Evolutionary conservation across 2,888 invertebrate genomes (phyloP).

Genomic region (Rhimphoctona megacephalus): DNA sequence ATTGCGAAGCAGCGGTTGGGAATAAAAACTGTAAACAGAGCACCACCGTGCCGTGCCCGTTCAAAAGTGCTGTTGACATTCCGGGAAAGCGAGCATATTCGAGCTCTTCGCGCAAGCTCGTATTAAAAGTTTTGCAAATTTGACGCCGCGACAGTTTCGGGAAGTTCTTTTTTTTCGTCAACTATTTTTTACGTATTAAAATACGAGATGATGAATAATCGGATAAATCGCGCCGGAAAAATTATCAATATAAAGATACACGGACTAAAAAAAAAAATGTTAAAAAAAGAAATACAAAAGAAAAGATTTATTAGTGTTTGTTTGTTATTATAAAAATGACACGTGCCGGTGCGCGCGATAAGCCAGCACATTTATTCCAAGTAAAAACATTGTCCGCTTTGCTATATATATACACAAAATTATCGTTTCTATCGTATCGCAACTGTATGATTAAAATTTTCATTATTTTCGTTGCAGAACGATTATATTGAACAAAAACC

Average conservation of each 20-base stretch:
- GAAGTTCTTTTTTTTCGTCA: neutral
- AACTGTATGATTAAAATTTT: neutral
- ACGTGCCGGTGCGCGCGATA: neutral
- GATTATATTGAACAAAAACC: neutral
- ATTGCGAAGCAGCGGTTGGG: neutral
- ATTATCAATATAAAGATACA: neutral
- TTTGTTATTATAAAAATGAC: neutral
- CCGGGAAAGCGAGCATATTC: conserved; percentile 1
- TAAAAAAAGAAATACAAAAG: neutral
- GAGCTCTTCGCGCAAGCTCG: neutral
- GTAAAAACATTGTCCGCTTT: neutral
- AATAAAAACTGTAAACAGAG: conserved; percentile 14
- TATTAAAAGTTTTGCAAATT: neutral
- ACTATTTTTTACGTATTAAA: neutral
- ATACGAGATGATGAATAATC: neutral
- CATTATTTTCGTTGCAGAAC: neutral
- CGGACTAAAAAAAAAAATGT: neutral
- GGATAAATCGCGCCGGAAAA: no score
- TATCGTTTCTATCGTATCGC: neutral
- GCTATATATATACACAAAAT: neutral
- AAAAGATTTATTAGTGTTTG: neutral
- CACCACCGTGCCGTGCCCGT: neutral
- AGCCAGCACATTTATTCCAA: neutral
- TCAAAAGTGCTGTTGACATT: neutral
- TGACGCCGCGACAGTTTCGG: neutral